A percentile compares a stretch with the other conserved stretches of the same genome.
phyloP scores from a whole-genome alignment of 1,140 invertebrate genomes.

The Glomeris maerens region DNA sequence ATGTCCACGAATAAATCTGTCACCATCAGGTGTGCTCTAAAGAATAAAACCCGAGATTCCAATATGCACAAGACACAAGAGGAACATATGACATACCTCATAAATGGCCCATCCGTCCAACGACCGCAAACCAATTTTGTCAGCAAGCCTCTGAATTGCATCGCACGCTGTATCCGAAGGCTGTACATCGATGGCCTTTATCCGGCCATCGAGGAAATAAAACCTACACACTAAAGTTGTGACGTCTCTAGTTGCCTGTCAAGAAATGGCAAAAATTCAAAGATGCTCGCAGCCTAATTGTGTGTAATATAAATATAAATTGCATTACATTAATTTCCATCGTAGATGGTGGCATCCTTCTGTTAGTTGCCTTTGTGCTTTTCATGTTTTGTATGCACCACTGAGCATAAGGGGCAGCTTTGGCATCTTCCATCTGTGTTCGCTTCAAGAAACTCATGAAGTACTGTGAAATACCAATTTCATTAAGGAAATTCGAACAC shows the following conservation, averaged over 20 bases:
- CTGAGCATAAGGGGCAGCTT: constrained; percentile 69
- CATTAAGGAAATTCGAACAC: constrained; percentile 1
- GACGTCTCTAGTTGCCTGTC: constrained; percentile 67
- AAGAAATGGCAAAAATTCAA: constrained; percentile 1
- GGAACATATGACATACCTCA: constrained; percentile 27
- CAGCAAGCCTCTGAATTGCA: constrained; percentile 71
- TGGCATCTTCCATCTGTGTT: constrained; percentile 48
- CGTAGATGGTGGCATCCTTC: constrained; percentile 65
- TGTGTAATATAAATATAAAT: constrained; percentile 1
- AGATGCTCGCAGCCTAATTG: too few relatives aligned
- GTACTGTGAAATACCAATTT: constrained; percentile 35
- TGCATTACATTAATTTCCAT: constrained; percentile 69
- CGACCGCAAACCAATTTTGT: constrained; percentile 66
- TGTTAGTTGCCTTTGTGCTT: constrained; percentile 61
- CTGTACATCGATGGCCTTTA: constrained; percentile 88
- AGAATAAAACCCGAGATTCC: constrained; percentile 8
- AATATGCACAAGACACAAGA: too few relatives aligned
- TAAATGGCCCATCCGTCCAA: constrained; percentile 90
- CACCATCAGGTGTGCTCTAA: constrained; percentile 62
- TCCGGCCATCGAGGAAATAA: constrained; percentile 87
- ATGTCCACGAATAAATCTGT: constrained; percentile 82
- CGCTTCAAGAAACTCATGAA: constrained; percentile 63
- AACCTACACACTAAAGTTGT: constrained; percentile 88
- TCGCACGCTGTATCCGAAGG: constrained; percentile 84
- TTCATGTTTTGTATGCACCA: constrained; percentile 89